Evolutionary conservation across 2,888 invertebrate species (phyloP), one percentile per base, ranked within the genome.

Genomic region (Drosophila nigricruria): DNA sequence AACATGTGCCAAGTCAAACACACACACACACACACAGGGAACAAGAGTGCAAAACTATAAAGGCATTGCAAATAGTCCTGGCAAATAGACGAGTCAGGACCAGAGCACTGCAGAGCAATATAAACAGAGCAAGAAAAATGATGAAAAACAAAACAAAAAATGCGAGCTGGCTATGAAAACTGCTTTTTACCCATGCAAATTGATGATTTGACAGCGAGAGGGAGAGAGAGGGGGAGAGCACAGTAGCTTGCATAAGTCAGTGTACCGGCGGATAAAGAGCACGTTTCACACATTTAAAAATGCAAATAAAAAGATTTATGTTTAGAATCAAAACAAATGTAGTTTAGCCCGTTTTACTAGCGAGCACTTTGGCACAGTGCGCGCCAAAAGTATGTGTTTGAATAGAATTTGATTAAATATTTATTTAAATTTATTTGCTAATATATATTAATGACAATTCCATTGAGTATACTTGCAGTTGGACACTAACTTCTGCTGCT

Each of bases 21-120:
- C 65, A 68, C 43, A 40, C 36, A 53, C 71, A 77, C 71, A 82
- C 63, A 70, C 65, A 68, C 43, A 40, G 40, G 56, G 59, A 47
- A 47, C 50, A 47, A 58, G 67, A 56, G 47, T 45, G 60, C 18
- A 52, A 53, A 80, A 76, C 77, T 76, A 75, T 76, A 79, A 82
- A 79, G 85, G 70, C 64, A 68, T n/a, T 38, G 82, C 82, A 81
- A 81, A 85, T 57, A 84, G 82, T 77, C 50, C 64, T 45, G 14
- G 57, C 74, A 83, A 77, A 77, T 62, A 74, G 65, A 53, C 62
- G 53, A 32, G 40, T 20, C 47, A 45, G 40, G 40, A 57, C 14
- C n/a, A 61, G 42, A 61, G 42, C 16, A 38, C 12, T 20, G 50
- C 52, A 34, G 36, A 53, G 36, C 25, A 25, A 23, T n/a, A 10